Evolutionary conservation across 2,113 vertebrate genomes (phyloP).

Genomic region (Leucoraja erinaceus): DNA sequence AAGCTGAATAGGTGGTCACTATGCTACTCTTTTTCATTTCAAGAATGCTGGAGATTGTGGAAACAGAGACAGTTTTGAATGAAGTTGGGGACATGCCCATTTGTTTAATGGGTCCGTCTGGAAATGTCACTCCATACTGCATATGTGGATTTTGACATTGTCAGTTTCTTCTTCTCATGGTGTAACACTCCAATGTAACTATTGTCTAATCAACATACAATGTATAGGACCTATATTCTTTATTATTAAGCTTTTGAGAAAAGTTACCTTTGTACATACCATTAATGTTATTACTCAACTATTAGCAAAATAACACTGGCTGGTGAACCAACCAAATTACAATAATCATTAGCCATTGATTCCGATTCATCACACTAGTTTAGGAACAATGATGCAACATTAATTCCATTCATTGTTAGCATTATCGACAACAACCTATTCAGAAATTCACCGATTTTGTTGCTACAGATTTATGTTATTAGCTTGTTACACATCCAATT

Average conservation of each 20-base stretch:
- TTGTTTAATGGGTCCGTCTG: not conserved
- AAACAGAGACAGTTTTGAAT: not conserved
- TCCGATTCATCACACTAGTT: not conserved
- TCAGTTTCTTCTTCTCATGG: not conserved
- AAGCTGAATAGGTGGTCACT: not conserved
- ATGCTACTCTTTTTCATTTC: not conserved
- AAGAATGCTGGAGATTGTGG: too few species aligned
- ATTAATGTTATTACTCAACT: not conserved
- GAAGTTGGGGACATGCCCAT: not conserved
- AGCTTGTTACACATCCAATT: not conserved
- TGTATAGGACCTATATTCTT: not conserved
- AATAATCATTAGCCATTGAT: not conserved
- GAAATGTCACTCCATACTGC: not conserved
- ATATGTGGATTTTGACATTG: not conserved
- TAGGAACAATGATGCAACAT: not conserved
- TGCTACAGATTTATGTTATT: not conserved
- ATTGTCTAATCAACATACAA: not conserved
- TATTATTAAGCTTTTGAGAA: not conserved
- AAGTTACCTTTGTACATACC: not conserved
- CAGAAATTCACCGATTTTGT: not conserved
- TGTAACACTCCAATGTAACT: not conserved
- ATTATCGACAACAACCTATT: not conserved
- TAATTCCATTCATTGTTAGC: not conserved
- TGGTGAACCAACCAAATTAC: not conserved
- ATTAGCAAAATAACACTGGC: not conserved